These are phyloP conservation scores for Poecile atricapillus DNA, from an alignment of 2,113 vertebrate species.

Conservation along the genomic window DNA sequence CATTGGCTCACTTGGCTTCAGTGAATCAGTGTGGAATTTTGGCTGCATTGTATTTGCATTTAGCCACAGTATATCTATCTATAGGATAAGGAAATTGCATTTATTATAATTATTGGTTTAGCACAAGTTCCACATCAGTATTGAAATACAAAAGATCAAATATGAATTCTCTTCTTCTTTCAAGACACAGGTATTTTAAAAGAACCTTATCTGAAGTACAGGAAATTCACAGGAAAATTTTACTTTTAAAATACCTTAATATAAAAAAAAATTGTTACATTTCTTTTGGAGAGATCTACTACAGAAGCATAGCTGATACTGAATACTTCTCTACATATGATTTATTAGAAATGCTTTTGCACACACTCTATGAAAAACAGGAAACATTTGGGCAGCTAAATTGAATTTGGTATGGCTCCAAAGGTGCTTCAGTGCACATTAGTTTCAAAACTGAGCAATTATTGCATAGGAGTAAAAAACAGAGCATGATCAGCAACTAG, in stretches of 20 bases:
- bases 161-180: not conserved
- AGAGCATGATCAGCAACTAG: not conserved
- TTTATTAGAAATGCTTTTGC: not conserved
- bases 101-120: not conserved
- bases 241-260: not conserved
- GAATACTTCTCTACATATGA: not conserved
- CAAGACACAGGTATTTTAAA: not conserved
- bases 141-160: not conserved
- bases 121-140: not conserved
- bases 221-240: not conserved
- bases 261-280: not conserved
- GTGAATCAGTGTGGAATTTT: not conserved
- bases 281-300: not conserved
- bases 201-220: not conserved
- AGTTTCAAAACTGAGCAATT: not conserved
- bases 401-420: not conserved
- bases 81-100: not conserved
- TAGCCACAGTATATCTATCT: not conserved
- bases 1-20: not conserved
- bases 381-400: not conserved
- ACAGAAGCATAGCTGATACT: not conserved
- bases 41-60: not conserved
- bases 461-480: not conserved
- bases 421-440: not conserved
- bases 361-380: not conserved